phyloP scores from a whole-genome alignment of 2,888 invertebrate species.

The Nomada fabriciana region DNA sequence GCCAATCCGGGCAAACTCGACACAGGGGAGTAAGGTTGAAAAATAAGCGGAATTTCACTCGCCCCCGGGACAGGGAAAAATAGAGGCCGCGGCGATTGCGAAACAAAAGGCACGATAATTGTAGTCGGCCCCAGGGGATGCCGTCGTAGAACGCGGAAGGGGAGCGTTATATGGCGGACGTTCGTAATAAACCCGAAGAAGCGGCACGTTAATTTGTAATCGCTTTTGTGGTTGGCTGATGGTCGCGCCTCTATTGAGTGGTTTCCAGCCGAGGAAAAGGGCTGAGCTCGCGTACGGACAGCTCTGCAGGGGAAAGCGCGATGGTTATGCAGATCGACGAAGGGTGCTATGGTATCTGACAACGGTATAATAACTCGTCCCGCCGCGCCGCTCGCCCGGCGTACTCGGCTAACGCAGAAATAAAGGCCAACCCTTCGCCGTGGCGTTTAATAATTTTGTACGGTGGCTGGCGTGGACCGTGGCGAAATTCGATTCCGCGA shows the following conservation, averaged over 20 bases:
- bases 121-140: conserved; percentile 68
- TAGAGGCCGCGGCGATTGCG: conserved; percentile 72
- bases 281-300: conserved; percentile 42
- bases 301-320: conserved; percentile 70
- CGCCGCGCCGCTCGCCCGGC: conserved; percentile 30
- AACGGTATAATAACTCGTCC: conserved; percentile 75
- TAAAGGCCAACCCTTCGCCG: conserved; percentile 75
- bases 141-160: conserved; percentile 13
- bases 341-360: conserved; percentile 76
- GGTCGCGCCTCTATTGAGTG: conserved; percentile 77
- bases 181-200: conserved; percentile 81
- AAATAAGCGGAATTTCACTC: conserved; percentile 68
- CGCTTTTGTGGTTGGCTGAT: conserved; percentile 78
- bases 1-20: conserved; percentile 54
- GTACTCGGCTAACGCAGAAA: conserved; percentile 73
- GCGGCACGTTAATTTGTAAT: conserved; percentile 82
- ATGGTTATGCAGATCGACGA: conserved; percentile 80
- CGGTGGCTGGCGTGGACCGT: conserved; percentile 42
- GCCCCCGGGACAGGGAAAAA: conserved; percentile 61
- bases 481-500: conserved; percentile 51
- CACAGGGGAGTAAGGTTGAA: conserved; percentile 62
- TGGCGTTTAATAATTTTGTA: conserved; percentile 54
- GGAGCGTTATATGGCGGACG: conserved; percentile 52
- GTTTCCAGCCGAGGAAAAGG: conserved; percentile 69
- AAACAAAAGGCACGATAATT: conserved; percentile 82